Conservation (phyloP, 2,797 vertebrate species). For the Silurus lanzhouensis region DNA sequence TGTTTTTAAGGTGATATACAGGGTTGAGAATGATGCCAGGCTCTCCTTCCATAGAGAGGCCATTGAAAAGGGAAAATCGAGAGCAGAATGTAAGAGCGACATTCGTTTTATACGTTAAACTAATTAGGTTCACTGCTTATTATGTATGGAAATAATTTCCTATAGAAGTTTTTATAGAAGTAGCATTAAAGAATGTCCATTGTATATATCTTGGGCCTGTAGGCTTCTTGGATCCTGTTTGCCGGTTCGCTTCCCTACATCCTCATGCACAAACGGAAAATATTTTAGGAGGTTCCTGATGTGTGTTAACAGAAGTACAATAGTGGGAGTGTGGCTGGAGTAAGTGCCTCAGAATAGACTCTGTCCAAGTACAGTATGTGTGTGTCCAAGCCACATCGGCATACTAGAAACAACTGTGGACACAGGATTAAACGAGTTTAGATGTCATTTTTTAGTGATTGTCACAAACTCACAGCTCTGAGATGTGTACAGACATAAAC, state of each 20-base stretch:
- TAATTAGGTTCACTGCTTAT: slow-evolving; percentile 16
- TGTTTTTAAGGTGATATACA: slow-evolving; percentile 39
- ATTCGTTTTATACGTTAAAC: slow-evolving; percentile 19
- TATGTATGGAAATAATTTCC: slow-evolving; percentile 8
- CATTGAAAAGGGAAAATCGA: slow-evolving; percentile 26
- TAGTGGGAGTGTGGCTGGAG: slow-evolving; percentile 51
- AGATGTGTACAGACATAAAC: not conserved
- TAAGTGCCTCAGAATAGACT: slow-evolving; percentile 41
- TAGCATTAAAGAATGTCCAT: not conserved
- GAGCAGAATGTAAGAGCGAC: slow-evolving; percentile 12
- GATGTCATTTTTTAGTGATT: not conserved
- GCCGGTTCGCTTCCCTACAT: slow-evolving; percentile 15
- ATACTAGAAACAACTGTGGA: not conserved
- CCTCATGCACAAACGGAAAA: slow-evolving; percentile 35
- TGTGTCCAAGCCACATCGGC: not conserved
- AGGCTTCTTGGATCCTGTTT: slow-evolving; percentile 9
- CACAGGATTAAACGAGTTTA: not conserved
- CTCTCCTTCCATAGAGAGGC: slow-evolving; percentile 24
- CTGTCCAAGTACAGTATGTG: slow-evolving; percentile 32
- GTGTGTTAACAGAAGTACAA: slow-evolving; percentile 63
- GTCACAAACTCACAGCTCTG: not conserved
- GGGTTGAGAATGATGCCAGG: slow-evolving; percentile 42
- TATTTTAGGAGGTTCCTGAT: slow-evolving; percentile 63
- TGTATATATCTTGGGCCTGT: slow-evolving; percentile 2
- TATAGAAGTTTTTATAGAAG: not conserved